Conservation (phyloP, 2,888 invertebrate species). For the Ephialtes manifestator region DNA sequence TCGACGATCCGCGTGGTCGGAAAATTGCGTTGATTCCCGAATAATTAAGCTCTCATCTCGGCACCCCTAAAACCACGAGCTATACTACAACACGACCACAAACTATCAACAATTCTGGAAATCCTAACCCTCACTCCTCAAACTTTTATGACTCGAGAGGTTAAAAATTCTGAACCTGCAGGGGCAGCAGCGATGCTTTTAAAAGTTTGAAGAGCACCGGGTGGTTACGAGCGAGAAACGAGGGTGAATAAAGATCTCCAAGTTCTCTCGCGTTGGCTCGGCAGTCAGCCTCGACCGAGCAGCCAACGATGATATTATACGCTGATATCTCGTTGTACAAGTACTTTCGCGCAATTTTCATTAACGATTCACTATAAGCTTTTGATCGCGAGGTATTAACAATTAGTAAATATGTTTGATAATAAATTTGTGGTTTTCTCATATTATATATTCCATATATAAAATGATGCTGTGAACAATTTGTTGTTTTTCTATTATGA, state of each 20-base stretch:
- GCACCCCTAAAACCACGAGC: not conserved
- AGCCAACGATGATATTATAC: constrained; percentile 53
- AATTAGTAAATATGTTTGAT: constrained; percentile 10
- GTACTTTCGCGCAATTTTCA: constrained; percentile 56
- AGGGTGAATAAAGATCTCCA: constrained; percentile 66
- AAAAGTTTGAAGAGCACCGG: constrained; percentile 79
- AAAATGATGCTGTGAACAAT: not conserved
- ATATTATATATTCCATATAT: not conserved
- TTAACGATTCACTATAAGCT: constrained; percentile 52
- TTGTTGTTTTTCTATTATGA: not conserved
- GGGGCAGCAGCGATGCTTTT: constrained; percentile 75
- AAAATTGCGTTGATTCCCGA: constrained; percentile 25
- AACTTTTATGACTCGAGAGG: constrained; percentile 76
- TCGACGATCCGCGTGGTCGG: not conserved
- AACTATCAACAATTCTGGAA: constrained; percentile 33
- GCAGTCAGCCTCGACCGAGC: constrained; percentile 11
- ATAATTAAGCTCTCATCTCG: constrained; percentile 15
- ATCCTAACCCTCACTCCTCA: constrained; percentile 20
- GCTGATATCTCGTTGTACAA: constrained; percentile 64
- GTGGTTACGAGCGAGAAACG: constrained; percentile 51
- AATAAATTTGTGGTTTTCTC: not conserved
- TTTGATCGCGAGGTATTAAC: constrained; percentile 20
- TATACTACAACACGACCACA: constrained; percentile 17
- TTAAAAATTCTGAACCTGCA: constrained; percentile 82
- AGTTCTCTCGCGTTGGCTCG: constrained; percentile 42